Percentiles rank a stretch among this genome's conserved stretches.
Conservation (phyloP, 2,113 vertebrate genomes). For the Hippotragus niger region DNA sequence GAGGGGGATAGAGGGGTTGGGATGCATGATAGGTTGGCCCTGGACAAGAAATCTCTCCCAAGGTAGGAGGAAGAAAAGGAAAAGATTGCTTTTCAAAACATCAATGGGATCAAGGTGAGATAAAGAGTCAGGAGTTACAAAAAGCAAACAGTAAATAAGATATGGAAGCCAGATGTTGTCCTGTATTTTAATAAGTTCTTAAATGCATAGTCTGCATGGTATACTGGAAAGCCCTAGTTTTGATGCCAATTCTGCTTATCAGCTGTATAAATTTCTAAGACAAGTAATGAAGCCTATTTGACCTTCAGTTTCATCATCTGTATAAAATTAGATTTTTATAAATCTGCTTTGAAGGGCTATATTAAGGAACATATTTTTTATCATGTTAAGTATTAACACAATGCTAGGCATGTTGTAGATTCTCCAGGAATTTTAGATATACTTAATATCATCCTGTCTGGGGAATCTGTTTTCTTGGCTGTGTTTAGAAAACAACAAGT, state of each 20-base stretch:
- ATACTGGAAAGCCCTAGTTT: neutral
- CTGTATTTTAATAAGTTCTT: neutral
- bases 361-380: neutral
- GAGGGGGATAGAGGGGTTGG: fast-evolving
- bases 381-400: neutral
- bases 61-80: neutral
- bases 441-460: neutral
- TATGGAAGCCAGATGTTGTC: neutral
- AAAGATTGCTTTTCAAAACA: neutral
- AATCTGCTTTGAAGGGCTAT: neutral
- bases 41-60: neutral
- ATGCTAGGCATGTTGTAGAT: neutral
- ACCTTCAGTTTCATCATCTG: neutral
- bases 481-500: neutral
- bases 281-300: neutral
- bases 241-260: neutral
- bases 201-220: neutral
- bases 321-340: neutral
- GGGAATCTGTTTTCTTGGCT: neutral
- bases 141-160: neutral
- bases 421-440: neutral
- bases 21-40: neutral
- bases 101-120: neutral
- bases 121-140: neutral
- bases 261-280: neutral